These are phyloP conservation scores for Astyanax mexicanus DNA, from an alignment of 2,797 vertebrate genomes.

Conservation along the genomic window DNA sequence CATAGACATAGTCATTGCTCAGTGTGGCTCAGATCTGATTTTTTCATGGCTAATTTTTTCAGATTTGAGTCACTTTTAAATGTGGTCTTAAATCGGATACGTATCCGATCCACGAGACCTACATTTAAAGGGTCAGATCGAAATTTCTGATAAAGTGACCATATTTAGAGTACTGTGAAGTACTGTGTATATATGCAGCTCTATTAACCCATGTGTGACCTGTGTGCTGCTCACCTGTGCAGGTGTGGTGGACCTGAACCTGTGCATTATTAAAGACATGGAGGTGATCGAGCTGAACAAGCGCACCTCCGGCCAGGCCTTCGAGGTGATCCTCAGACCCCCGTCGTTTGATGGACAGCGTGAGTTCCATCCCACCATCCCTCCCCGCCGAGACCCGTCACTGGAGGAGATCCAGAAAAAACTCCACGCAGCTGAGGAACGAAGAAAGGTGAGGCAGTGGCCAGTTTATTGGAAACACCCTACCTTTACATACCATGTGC, in stretches of 20 bases:
- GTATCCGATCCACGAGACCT: too few species aligned
- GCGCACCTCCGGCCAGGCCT: conserved; percentile 91
- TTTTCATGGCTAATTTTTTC: too few species aligned
- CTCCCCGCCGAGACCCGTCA: conserved; percentile 87
- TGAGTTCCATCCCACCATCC: conserved; percentile 88
- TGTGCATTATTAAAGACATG: conserved; percentile 95
- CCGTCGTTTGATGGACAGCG: conserved; percentile 90
- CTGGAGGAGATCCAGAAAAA: conserved; percentile 96
- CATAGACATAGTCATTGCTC: too few species aligned
- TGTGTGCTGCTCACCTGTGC: conserved; percentile 17
- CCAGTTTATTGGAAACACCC: too few species aligned
- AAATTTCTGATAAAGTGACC: too few species aligned
- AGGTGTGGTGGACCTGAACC: conserved; percentile 93
- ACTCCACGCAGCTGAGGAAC: conserved; percentile 89
- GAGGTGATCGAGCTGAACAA: conserved; percentile 97
- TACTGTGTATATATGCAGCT: too few species aligned
- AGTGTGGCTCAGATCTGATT: too few species aligned
- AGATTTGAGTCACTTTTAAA: too few species aligned
- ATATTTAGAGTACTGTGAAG: too few species aligned
- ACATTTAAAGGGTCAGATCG: too few species aligned
- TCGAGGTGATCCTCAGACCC: conserved; percentile 95
- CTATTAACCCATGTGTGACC: neutral
- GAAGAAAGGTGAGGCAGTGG: conserved; percentile 82
- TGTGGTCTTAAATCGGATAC: too few species aligned
- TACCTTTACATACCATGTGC: too few species aligned